These are phyloP conservation scores for Agrypnus murinus DNA, from an alignment of 2,888 invertebrate genomes.

Conservation along the genomic window DNA sequence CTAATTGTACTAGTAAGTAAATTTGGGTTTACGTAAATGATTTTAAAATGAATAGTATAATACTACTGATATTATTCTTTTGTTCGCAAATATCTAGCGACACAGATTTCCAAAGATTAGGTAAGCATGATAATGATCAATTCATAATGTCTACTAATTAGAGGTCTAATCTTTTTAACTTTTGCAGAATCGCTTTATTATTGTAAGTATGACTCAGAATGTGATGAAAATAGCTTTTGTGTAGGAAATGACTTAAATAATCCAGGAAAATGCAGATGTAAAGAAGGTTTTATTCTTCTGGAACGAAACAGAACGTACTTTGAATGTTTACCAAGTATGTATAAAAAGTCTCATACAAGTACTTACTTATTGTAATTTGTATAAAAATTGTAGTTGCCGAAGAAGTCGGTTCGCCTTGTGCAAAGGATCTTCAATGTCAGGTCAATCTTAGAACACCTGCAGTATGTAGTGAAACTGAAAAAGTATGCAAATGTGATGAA, in stretches of 20 bases:
- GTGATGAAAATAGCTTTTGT: conserved; percentile 66
- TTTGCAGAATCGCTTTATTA: conserved; percentile 53
- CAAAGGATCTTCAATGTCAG: conserved; percentile 65
- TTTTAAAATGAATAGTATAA: too few species aligned
- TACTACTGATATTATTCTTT: too few species aligned
- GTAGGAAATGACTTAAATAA: conserved; percentile 62
- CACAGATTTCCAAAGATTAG: too few species aligned
- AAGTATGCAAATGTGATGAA: conserved; percentile 62
- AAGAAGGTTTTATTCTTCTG: conserved; percentile 66
- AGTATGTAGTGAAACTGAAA: conserved; percentile 58
- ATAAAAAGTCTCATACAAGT: conserved; percentile 23
- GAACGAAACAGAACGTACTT: conserved; percentile 67
- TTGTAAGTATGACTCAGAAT: conserved; percentile 64
- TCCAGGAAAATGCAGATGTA: conserved; percentile 68
- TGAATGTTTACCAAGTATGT: conserved; percentile 68
- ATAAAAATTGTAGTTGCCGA: conserved; percentile 58
- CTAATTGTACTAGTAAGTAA: too few species aligned
- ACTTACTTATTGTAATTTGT: not conserved
- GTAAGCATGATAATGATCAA: too few species aligned
- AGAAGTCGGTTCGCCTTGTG: conserved; percentile 62
- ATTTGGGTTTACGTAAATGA: too few species aligned
- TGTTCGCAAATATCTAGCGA: too few species aligned
- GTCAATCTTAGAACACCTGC: conserved; percentile 59
- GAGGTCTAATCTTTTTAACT: too few species aligned
- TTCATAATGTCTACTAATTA: too few species aligned